phyloP scores from a whole-genome alignment of 92 coral and sea anemone genomes.

The Paragorgia papillata region DNA sequence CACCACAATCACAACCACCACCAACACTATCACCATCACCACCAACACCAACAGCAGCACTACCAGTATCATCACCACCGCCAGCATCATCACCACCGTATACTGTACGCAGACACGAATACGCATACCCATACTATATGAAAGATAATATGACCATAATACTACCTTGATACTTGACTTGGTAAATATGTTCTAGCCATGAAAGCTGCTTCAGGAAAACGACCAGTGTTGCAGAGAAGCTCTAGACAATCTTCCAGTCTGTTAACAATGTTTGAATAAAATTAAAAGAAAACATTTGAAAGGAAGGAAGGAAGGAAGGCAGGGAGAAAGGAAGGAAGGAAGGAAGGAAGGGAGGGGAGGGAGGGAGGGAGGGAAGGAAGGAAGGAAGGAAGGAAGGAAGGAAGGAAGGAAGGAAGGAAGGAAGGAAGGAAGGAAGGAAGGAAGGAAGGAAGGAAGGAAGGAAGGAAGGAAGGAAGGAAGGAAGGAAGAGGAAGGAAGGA shows the following conservation, averaged over 20 bases:
- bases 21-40: too few relatives aligned
- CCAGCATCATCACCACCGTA: too few relatives aligned
- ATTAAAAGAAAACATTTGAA: background rate
- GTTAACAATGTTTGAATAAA: background rate
- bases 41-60: too few relatives aligned
- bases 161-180: constrained; percentile 92
- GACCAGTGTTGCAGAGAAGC: constrained; percentile 86
- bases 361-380: background rate
- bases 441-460: background rate
- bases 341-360: background rate
- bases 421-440: background rate
- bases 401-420: background rate
- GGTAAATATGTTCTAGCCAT: constrained; percentile 96
- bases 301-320: background rate
- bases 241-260: constrained; percentile 90
- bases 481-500: too few relatives aligned
- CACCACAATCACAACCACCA: too few relatives aligned
- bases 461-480: too few relatives aligned
- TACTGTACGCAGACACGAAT: too few relatives aligned
- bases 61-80: too few relatives aligned
- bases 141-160: too few relatives aligned
- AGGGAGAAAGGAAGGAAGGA: too few relatives aligned
- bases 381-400: background rate
- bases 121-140: too few relatives aligned
- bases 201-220: constrained; percentile 95